These are phyloP conservation scores for Beris morrisii DNA, from an alignment of 2,888 invertebrate species.

Conservation along the genomic window DNA sequence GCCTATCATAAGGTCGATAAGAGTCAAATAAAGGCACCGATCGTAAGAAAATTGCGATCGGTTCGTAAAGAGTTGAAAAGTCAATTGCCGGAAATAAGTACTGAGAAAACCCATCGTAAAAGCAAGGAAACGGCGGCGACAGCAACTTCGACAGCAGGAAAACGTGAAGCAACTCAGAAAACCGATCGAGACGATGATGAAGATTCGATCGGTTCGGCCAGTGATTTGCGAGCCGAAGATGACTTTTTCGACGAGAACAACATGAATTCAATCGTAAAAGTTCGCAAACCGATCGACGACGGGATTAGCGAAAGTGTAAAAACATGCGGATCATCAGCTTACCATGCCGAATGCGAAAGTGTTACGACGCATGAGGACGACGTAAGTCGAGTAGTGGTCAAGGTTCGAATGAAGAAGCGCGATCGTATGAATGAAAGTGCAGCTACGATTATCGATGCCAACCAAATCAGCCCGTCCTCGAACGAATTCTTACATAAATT, in stretches of 20 bases:
- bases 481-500: constrained; percentile 72
- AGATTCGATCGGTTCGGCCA: constrained; percentile 73
- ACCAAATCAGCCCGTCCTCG: constrained; percentile 58
- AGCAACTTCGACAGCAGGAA: constrained; percentile 37
- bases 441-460: constrained; percentile 53
- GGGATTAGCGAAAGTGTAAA: constrained; percentile 66
- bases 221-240: constrained; percentile 65
- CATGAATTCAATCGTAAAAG: constrained; percentile 45
- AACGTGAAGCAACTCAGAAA: constrained; percentile 40
- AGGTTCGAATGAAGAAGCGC: constrained; percentile 58
- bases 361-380: constrained; percentile 66
- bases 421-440: constrained; percentile 49
- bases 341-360: constrained; percentile 73
- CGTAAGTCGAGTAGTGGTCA: constrained; percentile 58
- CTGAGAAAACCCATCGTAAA: not conserved
- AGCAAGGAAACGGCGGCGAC: constrained; percentile 34
- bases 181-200: constrained; percentile 60
- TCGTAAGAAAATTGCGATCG: constrained; percentile 59
- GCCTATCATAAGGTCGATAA: constrained; percentile 60
- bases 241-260: constrained; percentile 56
- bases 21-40: constrained; percentile 51
- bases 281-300: constrained; percentile 51
- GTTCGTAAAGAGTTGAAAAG: constrained; percentile 47
- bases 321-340: constrained; percentile 70
- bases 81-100: constrained; percentile 35